Percentiles rank a stretch among this genome's conserved stretches.
Conservation (phyloP, 2,113 vertebrate genomes). For the Lepisosteus oculatus region DNA sequence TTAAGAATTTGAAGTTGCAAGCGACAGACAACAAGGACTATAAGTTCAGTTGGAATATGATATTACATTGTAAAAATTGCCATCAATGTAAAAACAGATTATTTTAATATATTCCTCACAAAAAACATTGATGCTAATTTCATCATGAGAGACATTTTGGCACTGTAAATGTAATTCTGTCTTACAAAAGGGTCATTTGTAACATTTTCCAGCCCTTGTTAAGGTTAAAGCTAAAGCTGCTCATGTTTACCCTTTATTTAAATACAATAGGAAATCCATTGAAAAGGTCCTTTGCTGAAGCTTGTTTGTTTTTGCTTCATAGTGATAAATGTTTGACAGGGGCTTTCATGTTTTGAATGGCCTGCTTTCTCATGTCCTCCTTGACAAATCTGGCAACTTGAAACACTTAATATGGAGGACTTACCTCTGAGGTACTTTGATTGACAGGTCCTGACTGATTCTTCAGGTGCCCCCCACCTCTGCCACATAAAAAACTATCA, state of each 20-base stretch:
- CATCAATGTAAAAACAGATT: no score
- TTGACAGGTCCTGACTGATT: slow-evolving; percentile 15
- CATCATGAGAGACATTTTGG: no score
- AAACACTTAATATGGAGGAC: not conserved
- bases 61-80: no score
- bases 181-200: not conserved
- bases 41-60: no score
- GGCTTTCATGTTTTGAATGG: not conserved
- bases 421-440: slow-evolving; percentile 15
- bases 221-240: not conserved
- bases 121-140: no score
- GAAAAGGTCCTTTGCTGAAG: not conserved
- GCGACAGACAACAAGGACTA: no score
- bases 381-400: not conserved
- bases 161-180: no score
- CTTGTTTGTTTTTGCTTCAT: not conserved
- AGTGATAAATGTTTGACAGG: not conserved
- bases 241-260: slow-evolving; percentile 3
- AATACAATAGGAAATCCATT: not conserved
- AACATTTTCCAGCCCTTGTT: not conserved
- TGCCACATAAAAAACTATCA: not conserved
- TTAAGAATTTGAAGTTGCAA: no score
- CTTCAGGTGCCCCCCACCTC: not conserved
- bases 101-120: no score
- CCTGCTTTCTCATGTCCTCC: not conserved